Percentiles rank a stretch among this genome's conserved stretches.
Evolutionary conservation across 2,113 vertebrate species (phyloP).

Genomic region (Hypanus sabinus): DNA sequence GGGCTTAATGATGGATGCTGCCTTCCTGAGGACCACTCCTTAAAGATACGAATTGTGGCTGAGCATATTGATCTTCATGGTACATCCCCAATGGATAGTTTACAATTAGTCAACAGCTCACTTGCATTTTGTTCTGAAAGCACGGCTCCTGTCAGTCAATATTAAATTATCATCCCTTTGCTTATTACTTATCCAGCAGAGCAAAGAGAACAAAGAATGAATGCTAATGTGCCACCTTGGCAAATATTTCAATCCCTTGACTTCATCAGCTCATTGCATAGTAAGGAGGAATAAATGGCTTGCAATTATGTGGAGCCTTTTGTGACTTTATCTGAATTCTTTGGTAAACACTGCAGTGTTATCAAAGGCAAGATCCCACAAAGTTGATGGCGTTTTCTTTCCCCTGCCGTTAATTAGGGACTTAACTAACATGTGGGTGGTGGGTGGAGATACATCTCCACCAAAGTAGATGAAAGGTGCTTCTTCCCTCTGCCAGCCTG

Average conservation of each 20-base stretch:
- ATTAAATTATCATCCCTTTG: conserved; percentile 21
- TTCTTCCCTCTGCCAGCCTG: too few relatives aligned
- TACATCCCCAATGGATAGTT: neutral
- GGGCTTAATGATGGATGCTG: too few relatives aligned
- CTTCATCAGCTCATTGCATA: neutral
- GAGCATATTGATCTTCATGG: neutral
- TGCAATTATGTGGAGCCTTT: neutral
- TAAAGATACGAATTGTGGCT: neutral
- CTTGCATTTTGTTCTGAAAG: neutral
- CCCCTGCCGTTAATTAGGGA: neutral
- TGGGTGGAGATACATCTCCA: too few relatives aligned
- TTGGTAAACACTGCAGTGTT: too few relatives aligned
- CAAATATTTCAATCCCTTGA: neutral
- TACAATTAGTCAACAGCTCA: neutral
- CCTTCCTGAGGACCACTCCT: too few relatives aligned
- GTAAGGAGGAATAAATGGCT: neutral
- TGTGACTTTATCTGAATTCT: neutral
- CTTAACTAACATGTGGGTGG: neutral
- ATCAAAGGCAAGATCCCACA: neutral
- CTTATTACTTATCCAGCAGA: neutral
- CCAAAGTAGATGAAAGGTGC: too few relatives aligned
- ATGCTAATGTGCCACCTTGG: neutral
- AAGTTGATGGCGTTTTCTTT: neutral
- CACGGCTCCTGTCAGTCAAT: neutral
- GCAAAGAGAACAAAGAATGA: neutral